Evolutionary conservation across 92 coral and sea anemone species (phyloP).

Genomic region (Phenganax subtilis): DNA sequence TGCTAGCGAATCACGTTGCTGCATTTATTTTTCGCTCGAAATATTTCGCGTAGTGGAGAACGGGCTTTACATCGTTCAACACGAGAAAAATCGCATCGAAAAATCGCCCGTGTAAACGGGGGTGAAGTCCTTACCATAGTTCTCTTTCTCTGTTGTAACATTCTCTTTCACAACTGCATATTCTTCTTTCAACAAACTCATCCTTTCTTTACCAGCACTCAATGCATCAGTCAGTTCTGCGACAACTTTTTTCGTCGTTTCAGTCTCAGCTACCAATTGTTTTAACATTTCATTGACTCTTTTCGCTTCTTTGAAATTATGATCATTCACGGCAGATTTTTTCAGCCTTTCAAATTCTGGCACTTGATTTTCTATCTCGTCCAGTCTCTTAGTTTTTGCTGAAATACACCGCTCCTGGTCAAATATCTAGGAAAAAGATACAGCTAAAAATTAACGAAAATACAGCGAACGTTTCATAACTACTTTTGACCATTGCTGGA

Average conservation of each 20-base stretch:
- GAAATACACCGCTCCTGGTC: constrained; percentile 52
- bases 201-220: background rate
- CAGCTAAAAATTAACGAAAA: constrained; percentile 16
- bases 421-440: constrained; percentile 40
- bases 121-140: background rate
- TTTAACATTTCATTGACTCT: constrained; percentile 68
- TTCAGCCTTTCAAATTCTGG: constrained; percentile 74
- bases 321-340: constrained; percentile 73
- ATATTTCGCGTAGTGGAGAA: background rate
- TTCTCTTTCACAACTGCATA: background rate
- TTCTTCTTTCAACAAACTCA: background rate
- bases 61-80: background rate
- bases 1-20: too few species aligned
- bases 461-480: too few species aligned
- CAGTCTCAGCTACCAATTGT: constrained; percentile 46
- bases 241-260: constrained; percentile 3
- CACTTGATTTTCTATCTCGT: constrained; percentile 71
- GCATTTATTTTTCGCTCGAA: too few species aligned
- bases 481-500: too few species aligned
- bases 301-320: constrained; percentile 79
- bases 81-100: background rate
- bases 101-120: too few species aligned
- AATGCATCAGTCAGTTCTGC: constrained; percentile 2
- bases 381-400: constrained; percentile 60
- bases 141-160: constrained; percentile 5